These are phyloP conservation scores for Brachypterus glaber DNA, from an alignment of 2,888 invertebrate genomes.

Conservation along the genomic window DNA sequence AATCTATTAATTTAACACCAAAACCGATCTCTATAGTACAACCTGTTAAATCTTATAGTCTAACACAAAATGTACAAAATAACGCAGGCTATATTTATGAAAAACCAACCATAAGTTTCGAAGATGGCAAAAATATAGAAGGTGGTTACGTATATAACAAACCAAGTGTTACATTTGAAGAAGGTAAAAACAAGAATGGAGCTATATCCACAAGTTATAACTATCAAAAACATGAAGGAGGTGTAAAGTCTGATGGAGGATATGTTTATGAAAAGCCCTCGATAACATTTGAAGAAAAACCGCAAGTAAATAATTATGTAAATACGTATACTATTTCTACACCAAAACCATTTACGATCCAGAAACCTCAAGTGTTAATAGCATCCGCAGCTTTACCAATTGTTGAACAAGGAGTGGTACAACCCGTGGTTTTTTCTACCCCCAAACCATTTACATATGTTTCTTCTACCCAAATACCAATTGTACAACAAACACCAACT, in stretches of 20 bases:
- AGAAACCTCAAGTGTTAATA: conserved; percentile 9
- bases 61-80: background rate
- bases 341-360: conserved; percentile 2
- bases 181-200: conserved; percentile 5
- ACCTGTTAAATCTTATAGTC: no score
- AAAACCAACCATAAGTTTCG: conserved; percentile 32
- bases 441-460: conserved; percentile 18
- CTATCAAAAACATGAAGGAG: conserved; percentile 12
- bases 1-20: background rate
- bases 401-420: conserved; percentile 3
- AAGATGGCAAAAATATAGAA: conserved; percentile 24
- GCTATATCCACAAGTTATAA: conserved; percentile 9
- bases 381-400: conserved; percentile 17
- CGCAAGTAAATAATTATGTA: conserved; percentile 8
- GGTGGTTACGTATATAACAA: conserved; percentile 18
- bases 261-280: conserved; percentile 26
- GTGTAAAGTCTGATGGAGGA: conserved; percentile 23
- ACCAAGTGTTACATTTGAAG: conserved; percentile 18
- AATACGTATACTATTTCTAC: conserved; percentile 7
- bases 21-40: conserved; percentile 1
- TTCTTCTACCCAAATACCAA: background rate
- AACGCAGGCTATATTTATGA: conserved; percentile 28
- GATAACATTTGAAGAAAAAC: conserved; percentile 16
- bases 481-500: background rate
- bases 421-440: conserved; percentile 30